Base-by-base conservation (phyloP, 2,797 vertebrate species). In the Carduelis carduelis region DNA sequence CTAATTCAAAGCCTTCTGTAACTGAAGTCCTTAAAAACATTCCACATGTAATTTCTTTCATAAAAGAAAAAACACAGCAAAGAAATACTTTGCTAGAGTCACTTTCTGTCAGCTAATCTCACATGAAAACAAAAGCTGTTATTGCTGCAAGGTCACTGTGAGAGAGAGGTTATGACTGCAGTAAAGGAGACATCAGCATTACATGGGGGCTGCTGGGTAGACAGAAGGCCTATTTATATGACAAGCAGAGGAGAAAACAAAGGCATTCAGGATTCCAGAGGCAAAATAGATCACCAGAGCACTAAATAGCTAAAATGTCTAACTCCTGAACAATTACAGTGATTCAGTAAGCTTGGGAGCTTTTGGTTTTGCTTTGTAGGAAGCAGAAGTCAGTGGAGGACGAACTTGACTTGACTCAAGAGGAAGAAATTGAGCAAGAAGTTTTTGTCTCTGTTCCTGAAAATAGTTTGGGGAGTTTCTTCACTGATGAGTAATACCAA, bases 221-320 rank as follows among this genome's bases (percentile, higher is more conserved):
- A 95, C 95, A 96, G 93, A 96, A 94, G 84, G 53, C 39, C 76
- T 68, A 85, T 96, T 97, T 95, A 81, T 83, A 55, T 90, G 81
- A 50, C 52, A 71, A 49, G 90, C 56, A 76, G 84, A 53, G 76
- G 75, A 70, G 35, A 94, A 94, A 77, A 96, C 3, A 11, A 90
- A 95, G 91, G 76, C 68, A 72, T 94, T 87, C 79, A 90, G 83
- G 68, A 74, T 91, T 79, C 77, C 35, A 76, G 53, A 76, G 71
- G 86, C 80, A 87, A 80, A 95, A 95, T 52, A 85, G 78, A 96
- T 97, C 84, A 94, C 35, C 83, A 91, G 86, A 83, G 77, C 77
- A 69, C 66, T 95, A 93, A 96, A 92, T 14, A 81, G 87, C 92
- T 93, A 47, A 96, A 92, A 82, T 87, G 60, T 87, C 93, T 68